A percentile compares a stretch with the other conserved stretches of the same genome.
These are phyloP conservation scores for Agrenia bidenticulata DNA, from an alignment of 2,888 invertebrate genomes.

Conservation along the genomic window DNA sequence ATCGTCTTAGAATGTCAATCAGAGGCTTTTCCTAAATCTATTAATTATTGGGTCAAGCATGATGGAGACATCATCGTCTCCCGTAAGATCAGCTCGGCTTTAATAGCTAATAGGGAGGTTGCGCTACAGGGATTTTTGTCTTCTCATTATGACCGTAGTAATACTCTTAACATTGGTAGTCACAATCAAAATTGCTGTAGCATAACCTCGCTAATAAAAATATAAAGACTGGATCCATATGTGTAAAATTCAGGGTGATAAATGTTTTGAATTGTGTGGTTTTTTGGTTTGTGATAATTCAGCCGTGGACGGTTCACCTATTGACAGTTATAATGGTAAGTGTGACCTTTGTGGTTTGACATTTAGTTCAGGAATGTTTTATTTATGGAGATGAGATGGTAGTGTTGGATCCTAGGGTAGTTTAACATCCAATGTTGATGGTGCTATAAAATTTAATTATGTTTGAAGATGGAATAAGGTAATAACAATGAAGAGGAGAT, in stretches of 20 bases:
- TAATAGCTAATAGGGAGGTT: no score
- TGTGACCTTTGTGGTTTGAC: not conserved
- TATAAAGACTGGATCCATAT: no score
- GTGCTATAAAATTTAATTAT: no score
- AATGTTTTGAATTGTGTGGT: no score
- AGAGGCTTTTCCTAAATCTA: constrained; percentile 81
- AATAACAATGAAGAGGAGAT: not conserved
- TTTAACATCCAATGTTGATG: no score
- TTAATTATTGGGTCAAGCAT: constrained; percentile 81
- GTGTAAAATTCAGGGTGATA: no score
- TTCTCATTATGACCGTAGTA: no score
- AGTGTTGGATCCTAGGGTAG: no score
- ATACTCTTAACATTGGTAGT: no score
- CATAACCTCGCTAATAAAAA: not conserved
- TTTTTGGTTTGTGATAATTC: not conserved
- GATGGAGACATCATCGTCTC: constrained; percentile 71
- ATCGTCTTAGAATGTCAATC: constrained; percentile 78
- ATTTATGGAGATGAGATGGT: no score
- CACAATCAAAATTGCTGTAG: no score
- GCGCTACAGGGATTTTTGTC: no score
- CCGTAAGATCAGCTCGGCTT: constrained; percentile 59
- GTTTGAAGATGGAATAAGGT: not conserved
- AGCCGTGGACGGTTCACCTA: constrained; percentile 43
- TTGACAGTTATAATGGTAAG: constrained; percentile 43
- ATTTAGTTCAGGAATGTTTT: not conserved